A percentile compares a stretch with the other conserved stretches of the same genome.
phyloP scores from a whole-genome alignment of 2,797 vertebrate genomes.

The Myoxocephalus aenaeus region DNA sequence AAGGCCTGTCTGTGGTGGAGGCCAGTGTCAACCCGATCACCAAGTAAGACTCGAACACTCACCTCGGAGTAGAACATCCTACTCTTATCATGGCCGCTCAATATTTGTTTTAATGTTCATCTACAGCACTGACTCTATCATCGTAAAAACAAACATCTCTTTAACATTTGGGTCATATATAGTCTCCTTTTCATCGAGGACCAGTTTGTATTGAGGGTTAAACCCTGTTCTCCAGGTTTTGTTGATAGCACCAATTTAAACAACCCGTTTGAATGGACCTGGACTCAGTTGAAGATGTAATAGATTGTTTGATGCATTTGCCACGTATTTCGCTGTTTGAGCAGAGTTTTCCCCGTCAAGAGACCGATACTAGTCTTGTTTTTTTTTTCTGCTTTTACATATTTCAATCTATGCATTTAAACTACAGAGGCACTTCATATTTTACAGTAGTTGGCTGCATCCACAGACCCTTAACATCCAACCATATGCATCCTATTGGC shows the following conservation, averaged over 20 bases:
- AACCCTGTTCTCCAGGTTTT: not conserved
- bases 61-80: not conserved
- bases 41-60: conserved; percentile 88
- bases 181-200: not conserved
- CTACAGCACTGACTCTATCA: not conserved
- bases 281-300: conserved; percentile 8
- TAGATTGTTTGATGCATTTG: conserved; percentile 5
- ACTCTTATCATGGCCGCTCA: not conserved
- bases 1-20: conserved; percentile 98
- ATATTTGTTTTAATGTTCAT: not conserved
- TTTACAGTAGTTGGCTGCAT: not conserved
- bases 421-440: not conserved
- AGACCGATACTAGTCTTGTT: not conserved
- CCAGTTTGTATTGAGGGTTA: not conserved
- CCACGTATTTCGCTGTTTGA: not conserved
- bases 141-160: not conserved
- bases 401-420: not conserved
- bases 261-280: not conserved
- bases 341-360: not conserved
- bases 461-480: not conserved
- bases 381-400: not conserved
- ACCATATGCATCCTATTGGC: not conserved
- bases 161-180: not conserved
- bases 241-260: conserved; percentile 4
- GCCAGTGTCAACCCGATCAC: conserved; percentile 99